Base-by-base conservation (phyloP, 2,888 invertebrate genomes). In the Pyrgus malvae region DNA sequence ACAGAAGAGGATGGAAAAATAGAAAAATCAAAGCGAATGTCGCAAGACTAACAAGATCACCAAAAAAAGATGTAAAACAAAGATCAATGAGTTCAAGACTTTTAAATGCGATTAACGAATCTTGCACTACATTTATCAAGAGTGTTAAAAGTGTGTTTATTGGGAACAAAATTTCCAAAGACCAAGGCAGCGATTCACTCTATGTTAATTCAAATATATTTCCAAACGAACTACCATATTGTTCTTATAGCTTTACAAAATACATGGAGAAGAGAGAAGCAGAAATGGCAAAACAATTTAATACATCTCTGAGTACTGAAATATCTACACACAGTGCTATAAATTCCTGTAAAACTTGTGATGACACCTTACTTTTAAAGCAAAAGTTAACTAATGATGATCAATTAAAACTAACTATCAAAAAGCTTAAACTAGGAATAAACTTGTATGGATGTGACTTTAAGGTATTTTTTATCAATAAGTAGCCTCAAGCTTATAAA, bases 371-470 rank as follows among this genome's bases (percentile, higher is more conserved):
- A 1, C 45, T 65, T 1, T 64, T 87, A 4, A 77, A 73, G 65
- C 62, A 68, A 0, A 89, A 88, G 68, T 56, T 84, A 23, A 56
- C 53, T 9, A 70, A 72, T 14, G 74, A 88, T 54, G 67, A 70
- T 8, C 63, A 74, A 31, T 67, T 88, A 21, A 80, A 75, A 58
- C 62, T 68, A 49, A 85, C 84, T 4, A 65, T 90, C 1, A 79
- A 78, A 42, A 87, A 82, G 62, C 73, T 90, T 2, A 90, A 88
- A 65, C 57, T 79, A 19, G 90, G 88, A n/a, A 83, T 90, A 25
- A 82, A 88, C 57, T 63, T 87, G 42, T 90, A 84, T 53, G 90
- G 90, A 6, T 90, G 90, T 55, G 78, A 90, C 69, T 90, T 90
- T 61, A 86, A 86, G 82, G 90, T 87, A 31, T 6, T 14, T n/a